Conservation (phyloP, 2,113 vertebrate species). For the Tetrao urogallus region DNA sequence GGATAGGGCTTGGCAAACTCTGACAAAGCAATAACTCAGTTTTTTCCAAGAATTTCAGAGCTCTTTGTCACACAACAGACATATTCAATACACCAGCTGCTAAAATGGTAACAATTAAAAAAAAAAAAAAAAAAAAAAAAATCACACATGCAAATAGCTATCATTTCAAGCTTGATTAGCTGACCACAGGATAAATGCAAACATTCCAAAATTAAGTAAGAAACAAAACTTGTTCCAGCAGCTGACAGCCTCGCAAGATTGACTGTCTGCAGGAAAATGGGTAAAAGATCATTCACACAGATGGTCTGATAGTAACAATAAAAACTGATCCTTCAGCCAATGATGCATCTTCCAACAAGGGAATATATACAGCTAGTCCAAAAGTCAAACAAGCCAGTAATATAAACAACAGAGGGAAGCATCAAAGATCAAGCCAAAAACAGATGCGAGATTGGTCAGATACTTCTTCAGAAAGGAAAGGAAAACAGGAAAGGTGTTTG, state of each 20-base stretch:
- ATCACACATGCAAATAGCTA: background rate
- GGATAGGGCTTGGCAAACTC: background rate
- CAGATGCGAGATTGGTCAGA: background rate
- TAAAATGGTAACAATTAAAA: background rate
- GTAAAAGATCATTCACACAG: slow-evolving; percentile 3
- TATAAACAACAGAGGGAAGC: background rate
- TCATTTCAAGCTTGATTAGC: background rate
- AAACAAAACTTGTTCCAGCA: background rate
- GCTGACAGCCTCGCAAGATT: background rate
- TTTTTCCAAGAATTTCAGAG: background rate
- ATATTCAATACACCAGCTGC: background rate
- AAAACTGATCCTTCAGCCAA: background rate
- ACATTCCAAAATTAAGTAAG: background rate
- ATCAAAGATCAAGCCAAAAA: background rate
- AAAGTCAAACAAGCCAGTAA: background rate
- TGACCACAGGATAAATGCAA: background rate
- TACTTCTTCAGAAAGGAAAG: background rate
- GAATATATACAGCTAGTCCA: accelerated
- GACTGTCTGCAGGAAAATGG: background rate
- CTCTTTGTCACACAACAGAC: background rate
- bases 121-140: background rate
- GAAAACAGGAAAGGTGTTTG: background rate
- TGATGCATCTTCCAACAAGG: background rate
- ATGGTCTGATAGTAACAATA: background rate
- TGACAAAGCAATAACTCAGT: background rate